A percentile compares a stretch with the other conserved stretches of the same genome.
Conservation (phyloP, 1,140 invertebrate genomes). For the Macrocentrus cingulum region DNA sequence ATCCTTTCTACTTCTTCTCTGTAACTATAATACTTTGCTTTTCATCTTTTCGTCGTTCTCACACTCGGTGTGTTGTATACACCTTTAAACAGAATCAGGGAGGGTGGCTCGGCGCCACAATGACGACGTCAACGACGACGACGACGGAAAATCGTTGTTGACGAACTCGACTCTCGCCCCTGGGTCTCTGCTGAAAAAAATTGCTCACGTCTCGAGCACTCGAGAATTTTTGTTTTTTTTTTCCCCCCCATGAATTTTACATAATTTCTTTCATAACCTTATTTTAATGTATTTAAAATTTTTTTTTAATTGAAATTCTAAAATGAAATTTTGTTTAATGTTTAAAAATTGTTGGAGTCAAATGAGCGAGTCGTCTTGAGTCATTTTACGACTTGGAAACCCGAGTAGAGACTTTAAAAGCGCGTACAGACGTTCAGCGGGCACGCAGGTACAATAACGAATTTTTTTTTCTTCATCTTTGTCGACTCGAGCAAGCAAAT, state of each 20-base stretch:
- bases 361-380: constrained; percentile 25
- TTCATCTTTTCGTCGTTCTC: not conserved
- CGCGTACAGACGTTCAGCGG: constrained; percentile 20
- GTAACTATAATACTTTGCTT: not conserved
- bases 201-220: not conserved
- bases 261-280: too few relatives aligned
- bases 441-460: constrained; percentile 33
- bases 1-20: not conserved
- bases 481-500: not conserved
- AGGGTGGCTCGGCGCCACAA: constrained; percentile 26
- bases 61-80: not conserved
- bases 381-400: constrained; percentile 45
- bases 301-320: too few relatives aligned
- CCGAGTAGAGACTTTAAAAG: constrained; percentile 31
- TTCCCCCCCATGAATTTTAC: not conserved
- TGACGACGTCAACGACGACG: constrained; percentile 22
- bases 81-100: constrained; percentile 13
- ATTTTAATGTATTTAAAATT: too few relatives aligned
- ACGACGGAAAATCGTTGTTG: constrained; percentile 35
- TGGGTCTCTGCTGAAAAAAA: constrained; percentile 1
- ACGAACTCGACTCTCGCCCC: constrained; percentile 30
- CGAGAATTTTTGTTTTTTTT: not conserved
- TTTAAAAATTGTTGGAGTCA: constrained; percentile 3
- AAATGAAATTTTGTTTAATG: too few relatives aligned
- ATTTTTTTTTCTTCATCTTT: not conserved